Evolutionary conservation across 2,888 invertebrate genomes (phyloP), one percentile per base, ranked within the genome.

Genomic region (Periphyllus acericola): DNA sequence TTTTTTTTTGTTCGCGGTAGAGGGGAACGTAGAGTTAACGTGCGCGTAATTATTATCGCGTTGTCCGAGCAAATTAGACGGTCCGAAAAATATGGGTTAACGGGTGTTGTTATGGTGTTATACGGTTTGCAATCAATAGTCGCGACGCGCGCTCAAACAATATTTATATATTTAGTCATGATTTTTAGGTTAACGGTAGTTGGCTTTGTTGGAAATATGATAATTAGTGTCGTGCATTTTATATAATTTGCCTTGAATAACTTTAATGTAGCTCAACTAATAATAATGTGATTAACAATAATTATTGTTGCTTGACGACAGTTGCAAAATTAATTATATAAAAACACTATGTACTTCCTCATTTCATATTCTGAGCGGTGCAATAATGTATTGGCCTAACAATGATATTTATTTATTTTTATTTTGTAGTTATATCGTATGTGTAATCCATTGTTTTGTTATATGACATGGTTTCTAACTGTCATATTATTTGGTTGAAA

Each of bases 251-350:
- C 46, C 5, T 82, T 32, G 46, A 19, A 21, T 29, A n/a, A 34
- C 68, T 76, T 85, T 85, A 78, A 85, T 68, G 78, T 52, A 11
- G 46, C 68, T 68, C 34, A 32, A 85, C 68, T 78, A 85, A 68
- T 78, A 68, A 78, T 17, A 32, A 66, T 25, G 66, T 32, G 76
- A 76, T 84, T 76, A 76, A 84, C 66, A 68, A 68, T 68, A 66
- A 60, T 78, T 68, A 82, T 32, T 52, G 68, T 78, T n/a, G 46
- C 46, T 46, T 17, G 66, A 66, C 29, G 84, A 52, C 40, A 68
- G 60, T 68, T 25, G 25, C 60, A 34, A 78, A 68, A 75, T 66
- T 19, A 34, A 78, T 78, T 78, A 34, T 21, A 85, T 29, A 34
- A 40, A 46, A 78, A 78, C 34, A 34, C 32, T 76, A 46, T 46